Base-by-base conservation (phyloP, 2,888 invertebrate genomes). In the Acanthosepion lycidas region DNA sequence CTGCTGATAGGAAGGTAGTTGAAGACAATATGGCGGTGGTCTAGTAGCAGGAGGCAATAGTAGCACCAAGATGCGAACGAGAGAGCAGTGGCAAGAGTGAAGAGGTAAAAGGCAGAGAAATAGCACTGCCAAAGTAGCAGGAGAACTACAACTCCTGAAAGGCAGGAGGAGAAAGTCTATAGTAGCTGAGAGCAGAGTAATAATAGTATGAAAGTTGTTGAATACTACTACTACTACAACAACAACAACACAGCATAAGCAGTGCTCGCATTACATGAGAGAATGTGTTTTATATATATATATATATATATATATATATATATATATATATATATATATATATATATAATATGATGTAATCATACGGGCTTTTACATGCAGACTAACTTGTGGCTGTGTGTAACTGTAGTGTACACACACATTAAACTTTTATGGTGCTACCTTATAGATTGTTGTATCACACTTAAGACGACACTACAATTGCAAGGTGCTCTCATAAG, bases 281-380 rank as follows among this genome's bases (percentile, higher is more conserved):
- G 20, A 20, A 28, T 92, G 23, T 92, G 48, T n/a, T 18, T 91
- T 28, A 28, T 48, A 93, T 93, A 33, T 48, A 93, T 49, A 93
- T 42, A 93, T 42, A 93, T 93, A 9, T 93, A 93, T 93, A 93
- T 93, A 93, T 23, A 93, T 23, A 93, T 23, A 93, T 23, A 93
- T 42, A 93, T 23, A 93, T 42, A 93, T 20, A 42, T 93, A 42
- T 42, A 42, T 93, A 33, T 93, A 93, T 93, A 93, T 93, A 91
- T 91, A 91, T 91, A 91, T 91, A 91, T 91, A 64, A 64, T 64
- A 20, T 64, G 64, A 64, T 64, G 64, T 64, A 64, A 64, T 64
- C 64, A 64, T 64, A 64, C 64, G 64, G 64, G 64, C 28, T 64
- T 64, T 28, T 64, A 64, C 64, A 64, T 26, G 28, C 64, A 64